phyloP scores from a whole-genome alignment of 2,113 vertebrate species.

The Mesoclemmys tuberculata region DNA sequence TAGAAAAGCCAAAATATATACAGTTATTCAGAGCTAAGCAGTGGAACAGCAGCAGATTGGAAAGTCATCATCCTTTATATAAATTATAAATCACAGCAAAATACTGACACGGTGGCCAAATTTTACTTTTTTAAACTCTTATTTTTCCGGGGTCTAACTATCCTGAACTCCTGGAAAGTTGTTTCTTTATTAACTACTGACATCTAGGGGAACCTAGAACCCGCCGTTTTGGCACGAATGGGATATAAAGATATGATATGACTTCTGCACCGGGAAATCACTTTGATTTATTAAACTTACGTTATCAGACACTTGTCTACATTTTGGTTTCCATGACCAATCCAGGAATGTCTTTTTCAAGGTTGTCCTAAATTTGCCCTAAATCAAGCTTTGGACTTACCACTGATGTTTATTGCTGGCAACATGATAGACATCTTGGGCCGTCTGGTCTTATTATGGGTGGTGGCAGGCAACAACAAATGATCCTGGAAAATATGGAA shows the following conservation, averaged over 20 bases:
- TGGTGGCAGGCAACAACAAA: constrained; percentile 93
- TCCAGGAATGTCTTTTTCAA: neutral
- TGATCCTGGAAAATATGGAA: constrained; percentile 88
- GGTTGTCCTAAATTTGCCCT: neutral
- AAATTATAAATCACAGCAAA: neutral
- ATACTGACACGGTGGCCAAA: neutral
- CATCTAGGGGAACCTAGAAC: neutral
- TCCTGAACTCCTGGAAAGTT: neutral
- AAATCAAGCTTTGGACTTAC: constrained; percentile 78
- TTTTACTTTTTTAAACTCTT: neutral
- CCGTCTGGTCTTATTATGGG: constrained; percentile 93
- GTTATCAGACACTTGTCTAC: neutral
- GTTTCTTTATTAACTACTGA: neutral
- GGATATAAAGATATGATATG: neutral
- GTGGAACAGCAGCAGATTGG: neutral
- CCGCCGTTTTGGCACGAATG: neutral
- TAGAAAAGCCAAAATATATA: neutral
- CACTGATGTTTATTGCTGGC: constrained; percentile 94
- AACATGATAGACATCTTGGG: constrained; percentile 97
- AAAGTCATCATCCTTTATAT: neutral
- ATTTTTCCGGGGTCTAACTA: neutral
- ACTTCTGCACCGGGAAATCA: neutral
- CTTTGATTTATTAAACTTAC: neutral
- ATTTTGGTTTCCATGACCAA: neutral
- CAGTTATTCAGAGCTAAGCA: neutral